A percentile compares a stretch with the other conserved stretches of the same genome.
Conservation (phyloP, 2,888 invertebrate species). For the Sphaeridia pumilis region DNA sequence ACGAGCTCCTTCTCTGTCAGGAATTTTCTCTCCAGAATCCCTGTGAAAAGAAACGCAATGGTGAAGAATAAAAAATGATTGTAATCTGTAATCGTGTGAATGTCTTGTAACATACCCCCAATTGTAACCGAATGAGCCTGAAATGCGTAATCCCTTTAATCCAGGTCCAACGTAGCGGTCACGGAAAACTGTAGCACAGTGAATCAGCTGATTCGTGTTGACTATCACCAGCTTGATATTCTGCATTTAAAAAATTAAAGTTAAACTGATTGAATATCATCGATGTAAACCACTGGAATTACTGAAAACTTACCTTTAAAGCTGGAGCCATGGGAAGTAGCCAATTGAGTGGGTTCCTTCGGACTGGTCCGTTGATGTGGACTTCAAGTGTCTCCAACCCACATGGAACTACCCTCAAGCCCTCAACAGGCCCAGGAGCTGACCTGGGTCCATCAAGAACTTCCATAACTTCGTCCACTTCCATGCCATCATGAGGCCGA, state of each 20-base stretch:
- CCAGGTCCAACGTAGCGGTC: neutral
- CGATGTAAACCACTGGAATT: too few species aligned
- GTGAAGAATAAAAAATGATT: too few species aligned
- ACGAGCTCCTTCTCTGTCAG: neutral
- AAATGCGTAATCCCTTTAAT: neutral
- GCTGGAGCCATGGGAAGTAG: neutral
- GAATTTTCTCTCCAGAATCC: neutral
- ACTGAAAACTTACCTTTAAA: constrained; percentile 1
- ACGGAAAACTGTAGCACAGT: neutral
- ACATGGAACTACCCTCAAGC: neutral
- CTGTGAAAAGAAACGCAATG: neutral
- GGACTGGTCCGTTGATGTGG: neutral
- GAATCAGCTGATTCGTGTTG: neutral
- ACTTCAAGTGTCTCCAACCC: neutral
- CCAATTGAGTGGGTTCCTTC: neutral
- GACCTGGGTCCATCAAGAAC: neutral
- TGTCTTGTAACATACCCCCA: too few species aligned
- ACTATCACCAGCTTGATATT: neutral
- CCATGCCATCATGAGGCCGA: neutral
- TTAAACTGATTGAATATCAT: too few species aligned
- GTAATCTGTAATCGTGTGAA: too few species aligned
- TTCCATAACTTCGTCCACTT: neutral
- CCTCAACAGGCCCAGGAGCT: too few species aligned
- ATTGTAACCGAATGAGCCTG: neutral
- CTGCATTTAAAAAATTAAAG: neutral